Base-by-base conservation (phyloP, 2,888 invertebrate species). In the Spilosoma lubricipeda region DNA sequence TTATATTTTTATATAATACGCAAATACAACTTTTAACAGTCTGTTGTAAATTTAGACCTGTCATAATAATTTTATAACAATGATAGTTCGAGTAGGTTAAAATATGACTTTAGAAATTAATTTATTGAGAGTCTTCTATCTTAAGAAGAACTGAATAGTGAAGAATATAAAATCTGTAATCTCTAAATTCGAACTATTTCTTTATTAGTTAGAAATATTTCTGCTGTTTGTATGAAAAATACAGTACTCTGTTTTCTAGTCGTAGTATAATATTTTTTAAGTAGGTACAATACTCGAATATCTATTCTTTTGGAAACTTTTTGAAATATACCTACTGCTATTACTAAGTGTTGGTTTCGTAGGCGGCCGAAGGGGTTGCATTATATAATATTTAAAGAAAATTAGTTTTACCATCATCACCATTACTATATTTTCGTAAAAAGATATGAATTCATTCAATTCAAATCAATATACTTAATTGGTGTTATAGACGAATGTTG, bases 401-500 rank as follows among this genome's bases (percentile, higher is more conserved):
- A 56, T 33, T n/a, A 8, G 9, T 65, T 36, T 65, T 20, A 23
- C 0, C 36, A 65, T 36, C 3, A 36, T 36, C 52, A 23, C 23
- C 23, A n/a, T n/a, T n/a, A 23, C 52, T 0, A 36, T 65, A n/a
- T 39, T 39, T 15, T 23, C 20, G 23, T n/a, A 1, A 70, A 39
- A 42, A 63, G 42, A 42, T 39, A 39, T 59, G 59, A 59, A 59
- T 70, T 36, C 27, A n/a, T 63, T 69, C 52, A 63, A 20, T 30
- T 23, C n/a, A 52, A 39, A n/a, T 56, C 15, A 63, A 30, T 30
- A n/a, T 39, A 56, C 63, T 30, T 70, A 70, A 42, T 27, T 63
- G 70, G 72, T 83, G 80, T 86, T 82, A 83, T 80, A 82, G 81
- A 80, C 67, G 80, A 81, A 82, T 82, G 80, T 86, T 85, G 76